Conservation (phyloP, 2,888 invertebrate genomes). For the Xestoiulus laeticollis region DNA sequence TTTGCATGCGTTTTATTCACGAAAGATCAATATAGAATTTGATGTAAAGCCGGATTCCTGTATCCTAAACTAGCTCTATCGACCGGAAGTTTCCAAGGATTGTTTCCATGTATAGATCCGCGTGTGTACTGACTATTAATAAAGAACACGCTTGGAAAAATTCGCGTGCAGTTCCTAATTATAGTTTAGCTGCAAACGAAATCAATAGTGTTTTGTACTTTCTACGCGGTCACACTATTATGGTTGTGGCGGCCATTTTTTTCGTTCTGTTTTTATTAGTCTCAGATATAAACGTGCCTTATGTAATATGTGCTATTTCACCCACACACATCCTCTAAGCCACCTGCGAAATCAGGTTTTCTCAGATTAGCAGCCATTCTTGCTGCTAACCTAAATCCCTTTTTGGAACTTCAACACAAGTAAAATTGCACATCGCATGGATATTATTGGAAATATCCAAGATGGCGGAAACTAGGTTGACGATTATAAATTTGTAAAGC, state of each 20-base stretch:
- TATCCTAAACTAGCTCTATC: not conserved
- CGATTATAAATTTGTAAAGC: not conserved
- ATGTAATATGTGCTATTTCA: constrained; percentile 4
- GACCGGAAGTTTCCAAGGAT: not conserved
- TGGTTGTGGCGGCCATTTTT: constrained; percentile 1
- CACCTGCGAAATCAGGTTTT: not conserved
- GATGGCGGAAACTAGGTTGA: not conserved
- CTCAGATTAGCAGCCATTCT: not conserved
- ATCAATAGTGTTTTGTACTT: constrained; percentile 11
- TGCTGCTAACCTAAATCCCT: not conserved
- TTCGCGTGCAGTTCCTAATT: not conserved
- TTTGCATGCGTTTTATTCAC: too few species aligned
- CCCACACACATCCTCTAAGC: not conserved
- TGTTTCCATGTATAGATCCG: not conserved
- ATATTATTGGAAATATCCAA: not conserved
- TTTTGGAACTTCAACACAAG: not conserved
- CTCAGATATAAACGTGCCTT: not conserved
- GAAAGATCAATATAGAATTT: too few species aligned
- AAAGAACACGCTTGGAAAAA: not conserved
- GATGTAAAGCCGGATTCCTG: not conserved
- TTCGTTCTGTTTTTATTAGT: not conserved
- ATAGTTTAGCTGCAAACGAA: not conserved
- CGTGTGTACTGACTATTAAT: not conserved
- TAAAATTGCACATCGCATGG: not conserved
- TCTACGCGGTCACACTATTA: not conserved